These are phyloP conservation scores for Mayetiola destructor DNA, from an alignment of 2,888 invertebrate species.

Conservation along the genomic window DNA sequence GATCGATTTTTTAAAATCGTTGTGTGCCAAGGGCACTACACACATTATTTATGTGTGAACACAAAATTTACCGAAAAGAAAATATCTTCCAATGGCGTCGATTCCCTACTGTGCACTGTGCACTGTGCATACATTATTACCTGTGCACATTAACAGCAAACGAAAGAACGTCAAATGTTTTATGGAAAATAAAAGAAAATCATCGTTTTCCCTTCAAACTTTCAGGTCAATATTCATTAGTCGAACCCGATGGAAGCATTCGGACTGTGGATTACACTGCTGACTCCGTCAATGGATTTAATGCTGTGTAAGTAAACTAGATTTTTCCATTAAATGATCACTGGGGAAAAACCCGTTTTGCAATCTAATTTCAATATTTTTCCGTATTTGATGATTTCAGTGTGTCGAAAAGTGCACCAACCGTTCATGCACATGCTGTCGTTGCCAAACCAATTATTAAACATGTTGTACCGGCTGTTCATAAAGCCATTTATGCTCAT, in stretches of 20 bases:
- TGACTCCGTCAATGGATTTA: background rate
- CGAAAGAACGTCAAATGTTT: too few species aligned
- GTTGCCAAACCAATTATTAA: slow-evolving; percentile 19
- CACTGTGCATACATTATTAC: too few species aligned
- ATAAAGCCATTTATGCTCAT: slow-evolving; percentile 18
- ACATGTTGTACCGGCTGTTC: slow-evolving; percentile 15
- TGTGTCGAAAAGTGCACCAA: slow-evolving; percentile 34
- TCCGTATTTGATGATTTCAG: slow-evolving; percentile 25
- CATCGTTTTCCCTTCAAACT: too few species aligned
- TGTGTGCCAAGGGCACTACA: too few species aligned
- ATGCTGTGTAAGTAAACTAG: background rate
- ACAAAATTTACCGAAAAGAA: too few species aligned
- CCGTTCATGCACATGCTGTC: slow-evolving; percentile 28
- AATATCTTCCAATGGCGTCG: too few species aligned
- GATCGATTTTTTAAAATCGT: too few species aligned
- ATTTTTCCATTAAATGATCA: background rate
- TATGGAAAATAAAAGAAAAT: too few species aligned
- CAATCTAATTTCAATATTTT: background rate
- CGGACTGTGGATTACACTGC: slow-evolving; percentile 6
- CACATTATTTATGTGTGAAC: too few species aligned
- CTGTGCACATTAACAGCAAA: too few species aligned
- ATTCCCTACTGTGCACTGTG: too few species aligned
- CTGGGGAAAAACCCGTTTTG: background rate
- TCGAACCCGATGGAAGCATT: background rate
- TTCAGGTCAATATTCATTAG: slow-evolving; percentile 6